Evolutionary conservation across 2,888 invertebrate genomes (phyloP).

Genomic region (Orthosia incerta): DNA sequence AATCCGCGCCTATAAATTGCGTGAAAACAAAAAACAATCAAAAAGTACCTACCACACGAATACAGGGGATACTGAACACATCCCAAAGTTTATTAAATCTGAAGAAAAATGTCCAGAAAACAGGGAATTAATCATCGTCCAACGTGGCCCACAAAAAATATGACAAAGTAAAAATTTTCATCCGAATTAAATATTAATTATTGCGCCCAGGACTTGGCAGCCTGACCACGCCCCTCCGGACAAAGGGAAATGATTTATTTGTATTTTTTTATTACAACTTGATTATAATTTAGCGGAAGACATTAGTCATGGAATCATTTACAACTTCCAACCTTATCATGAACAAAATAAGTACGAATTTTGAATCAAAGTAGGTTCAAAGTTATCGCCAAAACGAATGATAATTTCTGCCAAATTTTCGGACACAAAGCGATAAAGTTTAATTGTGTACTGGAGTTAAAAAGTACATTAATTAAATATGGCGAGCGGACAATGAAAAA

Average conservation of each 20-base stretch:
- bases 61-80: conserved; percentile 19
- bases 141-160: conserved; percentile 56
- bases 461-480: conserved; percentile 70
- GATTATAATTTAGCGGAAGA: conserved; percentile 71
- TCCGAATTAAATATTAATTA: conserved; percentile 74
- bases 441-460: conserved; percentile 69
- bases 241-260: conserved; percentile 74
- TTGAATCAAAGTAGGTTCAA: conserved; percentile 15
- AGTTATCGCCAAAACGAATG: conserved; percentile 59
- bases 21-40: conserved; percentile 33
- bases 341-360: conserved; percentile 35
- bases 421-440: conserved; percentile 68
- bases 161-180: conserved; percentile 70
- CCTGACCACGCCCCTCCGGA: conserved; percentile 61
- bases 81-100: conserved; percentile 53
- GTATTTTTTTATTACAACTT: conserved; percentile 69
- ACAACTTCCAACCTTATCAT: conserved; percentile 43
- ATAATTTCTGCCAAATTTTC: conserved; percentile 68
- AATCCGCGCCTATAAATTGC: conserved; percentile 48
- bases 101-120: conserved; percentile 58
- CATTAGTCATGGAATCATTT: conserved; percentile 50
- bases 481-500: conserved; percentile 66
- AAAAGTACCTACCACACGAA: conserved; percentile 26
- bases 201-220: conserved; percentile 67
- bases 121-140: conserved; percentile 62